Conservation (phyloP, 35 echinoderm and acorn worm species). For the Diadema setosum region DNA sequence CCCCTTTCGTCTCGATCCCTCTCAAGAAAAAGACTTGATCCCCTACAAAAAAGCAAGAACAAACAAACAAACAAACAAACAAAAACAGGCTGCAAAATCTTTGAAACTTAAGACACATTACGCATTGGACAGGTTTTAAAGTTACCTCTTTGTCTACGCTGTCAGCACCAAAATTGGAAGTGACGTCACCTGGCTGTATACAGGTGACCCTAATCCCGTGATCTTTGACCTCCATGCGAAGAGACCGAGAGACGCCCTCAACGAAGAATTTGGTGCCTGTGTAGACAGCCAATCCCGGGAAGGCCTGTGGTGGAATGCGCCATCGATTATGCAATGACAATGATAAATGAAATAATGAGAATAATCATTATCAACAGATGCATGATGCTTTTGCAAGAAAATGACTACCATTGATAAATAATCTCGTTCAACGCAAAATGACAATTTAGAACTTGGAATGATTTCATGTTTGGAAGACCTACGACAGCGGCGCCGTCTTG, state of each 20-base stretch:
- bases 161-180: neutral
- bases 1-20: no score
- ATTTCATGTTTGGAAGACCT: no score
- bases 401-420: no score
- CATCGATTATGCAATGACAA: no score
- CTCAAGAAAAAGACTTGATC: no score
- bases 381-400: no score
- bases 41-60: neutral
- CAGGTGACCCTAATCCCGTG: constrained; percentile 54
- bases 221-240: constrained; percentile 58
- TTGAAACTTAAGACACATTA: neutral
- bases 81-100: neutral
- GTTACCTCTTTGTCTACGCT: constrained; percentile 65
- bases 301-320: constrained; percentile 33
- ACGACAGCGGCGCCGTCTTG: no score
- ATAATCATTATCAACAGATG: no score
- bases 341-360: no score
- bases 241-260: constrained; percentile 53
- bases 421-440: no score
- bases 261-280: constrained; percentile 74
- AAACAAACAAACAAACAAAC: neutral
- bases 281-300: constrained; percentile 67
- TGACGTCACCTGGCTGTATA: constrained; percentile 65
- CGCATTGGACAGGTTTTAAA: neutral
- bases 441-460: no score